A percentile compares a stretch with the other conserved stretches of the same genome.
Conservation (phyloP, 2,888 invertebrate genomes). For the Gortyna flavago region DNA sequence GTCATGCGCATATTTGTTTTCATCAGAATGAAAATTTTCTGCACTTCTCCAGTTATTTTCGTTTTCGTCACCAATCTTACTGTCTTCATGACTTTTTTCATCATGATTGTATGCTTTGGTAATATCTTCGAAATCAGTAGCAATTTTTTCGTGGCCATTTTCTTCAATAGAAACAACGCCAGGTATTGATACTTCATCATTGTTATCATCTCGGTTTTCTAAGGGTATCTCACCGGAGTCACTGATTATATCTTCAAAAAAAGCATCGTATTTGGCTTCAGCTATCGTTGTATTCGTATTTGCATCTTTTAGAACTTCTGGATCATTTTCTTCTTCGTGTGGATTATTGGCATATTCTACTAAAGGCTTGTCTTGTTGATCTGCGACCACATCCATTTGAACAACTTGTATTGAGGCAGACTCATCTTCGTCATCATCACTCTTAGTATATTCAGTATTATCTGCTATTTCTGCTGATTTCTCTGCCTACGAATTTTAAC, state of each 20-base stretch:
- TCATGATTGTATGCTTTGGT: constrained; percentile 15
- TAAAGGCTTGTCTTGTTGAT: constrained; percentile 9
- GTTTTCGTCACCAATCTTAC: constrained; percentile 10
- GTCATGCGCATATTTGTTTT: constrained; percentile 33
- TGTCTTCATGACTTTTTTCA: constrained; percentile 18
- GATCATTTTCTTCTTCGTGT: not conserved
- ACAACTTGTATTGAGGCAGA: constrained; percentile 54
- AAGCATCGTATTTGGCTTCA: constrained; percentile 24
- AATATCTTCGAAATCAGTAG: constrained; percentile 30
- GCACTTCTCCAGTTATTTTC: constrained; percentile 49
- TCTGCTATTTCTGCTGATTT: constrained; percentile 16
- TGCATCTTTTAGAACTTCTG: not conserved
- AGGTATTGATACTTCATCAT: constrained; percentile 2
- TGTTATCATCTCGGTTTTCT: constrained; percentile 10
- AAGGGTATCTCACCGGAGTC: constrained; percentile 36
- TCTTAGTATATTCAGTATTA: constrained; percentile 7
- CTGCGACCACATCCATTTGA: not conserved
- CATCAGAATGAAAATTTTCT: constrained; percentile 28
- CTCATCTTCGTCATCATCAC: constrained; percentile 22
- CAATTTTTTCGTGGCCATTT: constrained; percentile 32
- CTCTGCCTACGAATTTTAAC: constrained; percentile 33
- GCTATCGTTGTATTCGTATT: constrained; percentile 14
- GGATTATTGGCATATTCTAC: constrained; percentile 5
- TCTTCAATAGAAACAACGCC: not conserved
- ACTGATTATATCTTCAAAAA: constrained; percentile 42